Evolutionary conservation across 2,888 invertebrate species (phyloP), one percentile per base, ranked within the genome.

Genomic region (Caenorhabditis sp.): DNA sequence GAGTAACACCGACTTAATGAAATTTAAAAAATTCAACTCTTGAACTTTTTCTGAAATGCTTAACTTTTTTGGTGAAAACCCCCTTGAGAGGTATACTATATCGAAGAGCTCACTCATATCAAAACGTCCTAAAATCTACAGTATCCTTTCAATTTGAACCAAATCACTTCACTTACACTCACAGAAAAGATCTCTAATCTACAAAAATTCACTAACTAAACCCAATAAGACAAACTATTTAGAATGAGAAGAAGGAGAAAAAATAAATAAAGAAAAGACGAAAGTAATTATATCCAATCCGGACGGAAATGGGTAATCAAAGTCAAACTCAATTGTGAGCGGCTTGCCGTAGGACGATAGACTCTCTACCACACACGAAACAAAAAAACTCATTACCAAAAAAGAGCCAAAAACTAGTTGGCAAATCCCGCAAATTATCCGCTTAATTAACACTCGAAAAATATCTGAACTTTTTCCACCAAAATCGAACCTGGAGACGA

Each of bases 231-330:
- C 7, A 31, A 31, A 31, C 5, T 31, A 31, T 31, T 31, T 31
- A 31, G 43, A 43, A 43, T 43, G 25, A 50, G 17, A 31, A 66
- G 43, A 20, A 31, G 26, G 14, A n/a, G n/a, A 31, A 36, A 20
- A 58, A 20, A 21, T n/a, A 58, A 31, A 58, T 20, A 36, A n/a
- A 58, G 56, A 59, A 56, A 67, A 52, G 61, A 65, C 52, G 66
- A 67, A 71, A 67, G 70, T 71, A 71, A 71, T 71, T 71, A 71
- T 71, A 71, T 57, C 61, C 53, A 62, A 53, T 52, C 43, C 25
- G 36, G 57, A 59, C 70, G 70, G 70, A 71, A 71, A 71, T 71
- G 70, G 70, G 70, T 71, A 71, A 71, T 71, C 70, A 71, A 71
- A 71, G 43, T 43, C 43, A 43, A 43, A 43, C 43, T 43, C 43